These are phyloP conservation scores for Athripsodes cinereus DNA, from an alignment of 2,888 invertebrate genomes.

Conservation along the genomic window DNA sequence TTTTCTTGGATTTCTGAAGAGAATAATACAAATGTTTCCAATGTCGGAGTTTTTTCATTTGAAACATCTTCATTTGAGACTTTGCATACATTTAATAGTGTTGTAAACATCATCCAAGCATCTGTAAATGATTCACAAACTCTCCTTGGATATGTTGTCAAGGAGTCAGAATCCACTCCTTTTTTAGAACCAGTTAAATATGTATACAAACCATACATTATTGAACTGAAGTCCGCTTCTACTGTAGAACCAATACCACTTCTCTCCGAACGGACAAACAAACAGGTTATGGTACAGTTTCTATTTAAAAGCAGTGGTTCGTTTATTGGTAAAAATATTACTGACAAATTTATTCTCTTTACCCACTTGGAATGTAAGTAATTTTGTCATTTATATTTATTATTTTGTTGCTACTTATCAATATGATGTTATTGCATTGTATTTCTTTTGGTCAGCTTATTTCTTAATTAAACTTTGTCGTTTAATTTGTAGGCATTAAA, in stretches of 20 bases:
- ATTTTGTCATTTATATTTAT: too few relatives aligned
- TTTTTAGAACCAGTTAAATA: conserved; percentile 36
- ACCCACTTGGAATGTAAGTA: conserved; percentile 75
- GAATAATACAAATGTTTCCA: conserved; percentile 36
- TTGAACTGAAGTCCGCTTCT: conserved; percentile 50
- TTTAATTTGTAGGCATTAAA: conserved; percentile 13
- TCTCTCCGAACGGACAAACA: conserved; percentile 50
- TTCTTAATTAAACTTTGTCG: too few relatives aligned
- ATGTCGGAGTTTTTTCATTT: conserved; percentile 58
- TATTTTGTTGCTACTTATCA: too few relatives aligned
- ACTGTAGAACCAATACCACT: conserved; percentile 37
- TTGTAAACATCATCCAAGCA: conserved; percentile 70
- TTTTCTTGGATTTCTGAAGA: conserved; percentile 58
- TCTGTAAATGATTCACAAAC: conserved; percentile 65
- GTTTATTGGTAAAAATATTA: conserved; percentile 45
- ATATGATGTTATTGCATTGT: too few relatives aligned
- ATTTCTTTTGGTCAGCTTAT: too few relatives aligned
- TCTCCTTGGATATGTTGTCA: conserved; percentile 62
- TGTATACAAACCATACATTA: conserved; percentile 58
- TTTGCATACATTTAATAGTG: conserved; percentile 56
- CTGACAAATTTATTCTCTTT: conserved; percentile 66
- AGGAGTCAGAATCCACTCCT: conserved; percentile 41
- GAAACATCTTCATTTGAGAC: conserved; percentile 46
- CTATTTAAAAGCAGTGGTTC: conserved; percentile 56
- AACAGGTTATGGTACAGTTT: conserved; percentile 77